Evolutionary conservation across 1,140 invertebrate genomes (phyloP).

Genomic region (Drosophila sturtevanti): DNA sequence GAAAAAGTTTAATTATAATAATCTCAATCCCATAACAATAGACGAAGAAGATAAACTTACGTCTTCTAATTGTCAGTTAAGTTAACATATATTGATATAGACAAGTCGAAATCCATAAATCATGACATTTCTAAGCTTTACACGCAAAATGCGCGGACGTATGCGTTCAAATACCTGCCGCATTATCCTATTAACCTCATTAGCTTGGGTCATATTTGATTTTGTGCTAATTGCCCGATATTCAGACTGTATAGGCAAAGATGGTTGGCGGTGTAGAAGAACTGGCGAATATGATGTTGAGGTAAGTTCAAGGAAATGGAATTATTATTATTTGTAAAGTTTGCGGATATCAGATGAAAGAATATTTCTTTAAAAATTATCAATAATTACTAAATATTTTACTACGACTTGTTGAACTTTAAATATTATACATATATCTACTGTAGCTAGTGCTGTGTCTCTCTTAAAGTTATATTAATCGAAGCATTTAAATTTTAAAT

Average conservation of each 20-base stretch:
- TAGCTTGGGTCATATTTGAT: conserved; percentile 97
- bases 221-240: conserved; percentile 96
- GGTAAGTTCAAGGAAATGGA: conserved; percentile 63
- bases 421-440: too few relatives aligned
- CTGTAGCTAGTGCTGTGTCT: too few relatives aligned
- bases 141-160: conserved; percentile 92
- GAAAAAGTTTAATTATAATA: too few relatives aligned
- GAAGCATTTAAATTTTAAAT: too few relatives aligned
- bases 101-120: conserved; percentile 16
- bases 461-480: too few relatives aligned
- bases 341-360: too few relatives aligned
- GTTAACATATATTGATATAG: conserved; percentile 1
- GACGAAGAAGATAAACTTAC: not conserved
- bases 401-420: too few relatives aligned
- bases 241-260: conserved; percentile 92
- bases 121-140: conserved; percentile 75
- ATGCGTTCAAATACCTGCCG: conserved; percentile 96
- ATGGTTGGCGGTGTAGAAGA: conserved; percentile 87
- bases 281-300: conserved; percentile 83
- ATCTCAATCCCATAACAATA: not conserved
- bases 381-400: too few relatives aligned
- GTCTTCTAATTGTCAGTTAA: not conserved
- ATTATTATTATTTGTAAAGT: too few relatives aligned
- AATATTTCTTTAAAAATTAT: too few relatives aligned
- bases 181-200: conserved; percentile 95